These are phyloP conservation scores for Catharus minimus DNA, from an alignment of 2,113 vertebrate species.

Conservation along the genomic window DNA sequence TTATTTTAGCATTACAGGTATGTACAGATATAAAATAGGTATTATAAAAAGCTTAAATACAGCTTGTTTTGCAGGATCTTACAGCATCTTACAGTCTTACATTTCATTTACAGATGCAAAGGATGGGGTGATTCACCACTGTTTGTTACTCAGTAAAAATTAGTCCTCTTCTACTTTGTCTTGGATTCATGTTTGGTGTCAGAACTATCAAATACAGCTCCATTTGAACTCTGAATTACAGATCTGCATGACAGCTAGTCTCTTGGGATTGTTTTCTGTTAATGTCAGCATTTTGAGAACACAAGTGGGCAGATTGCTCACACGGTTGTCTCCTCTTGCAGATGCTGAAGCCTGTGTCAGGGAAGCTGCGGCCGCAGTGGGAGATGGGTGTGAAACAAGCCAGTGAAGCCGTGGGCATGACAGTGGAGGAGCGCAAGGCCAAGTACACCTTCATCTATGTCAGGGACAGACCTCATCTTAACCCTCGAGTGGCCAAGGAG, in stretches of 20 bases:
- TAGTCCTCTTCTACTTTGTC: background rate
- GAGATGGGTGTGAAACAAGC: slow-evolving; percentile 88
- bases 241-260: background rate
- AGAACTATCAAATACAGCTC: background rate
- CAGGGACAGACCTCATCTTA: slow-evolving; percentile 84
- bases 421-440: slow-evolving; percentile 80
- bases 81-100: background rate
- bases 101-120: background rate
- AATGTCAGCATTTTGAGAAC: background rate
- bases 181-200: background rate
- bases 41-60: background rate
- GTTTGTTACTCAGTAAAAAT: background rate
- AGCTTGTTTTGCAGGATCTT: background rate
- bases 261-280: background rate
- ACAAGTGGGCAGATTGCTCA: background rate
- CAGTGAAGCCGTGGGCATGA: slow-evolving; percentile 83
- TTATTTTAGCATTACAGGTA: background rate
- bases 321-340: background rate
- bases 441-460: slow-evolving; percentile 90
- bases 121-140: background rate
- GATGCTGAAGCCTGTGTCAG: slow-evolving; percentile 81
- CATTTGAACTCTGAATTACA: background rate
- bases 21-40: background rate
- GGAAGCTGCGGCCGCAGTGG: slow-evolving; percentile 90
- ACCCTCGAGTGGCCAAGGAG: slow-evolving; percentile 80